Base-by-base conservation (phyloP, 2,113 vertebrate species). In the Todiramphus saurophagus region DNA sequence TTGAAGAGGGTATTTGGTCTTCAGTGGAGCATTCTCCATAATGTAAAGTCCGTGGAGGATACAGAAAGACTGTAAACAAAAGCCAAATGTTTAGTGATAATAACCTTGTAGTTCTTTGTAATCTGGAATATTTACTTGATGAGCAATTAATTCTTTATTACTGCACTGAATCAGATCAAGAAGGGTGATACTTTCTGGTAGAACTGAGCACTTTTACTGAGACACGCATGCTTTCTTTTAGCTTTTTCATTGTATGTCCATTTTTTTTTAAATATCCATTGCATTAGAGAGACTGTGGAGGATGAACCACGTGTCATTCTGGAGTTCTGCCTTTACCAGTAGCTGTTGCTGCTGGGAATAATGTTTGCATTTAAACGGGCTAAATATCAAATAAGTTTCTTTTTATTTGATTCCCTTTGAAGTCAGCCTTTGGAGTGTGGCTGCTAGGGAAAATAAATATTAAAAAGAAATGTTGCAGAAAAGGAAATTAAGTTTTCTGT, bases 401-500 rank as follows among this genome's bases (percentile, higher is more conserved):
- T 84, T 74, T 87, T 70, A 37, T 76, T 90, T 64, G 24, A 41
- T 69, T 90, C 30, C 82, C 78, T 84, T 91, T 84, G 85, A 94
- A 96, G 90, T 62, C 63, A 55, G 81, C 23, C 50, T 87, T 85
- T 80, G 70, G 81, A 93, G 59, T 59, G 46, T 66, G 50, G 67
- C 90, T 95, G 78, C 48, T 74, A 59, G 37, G 50, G 75, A 91
- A 90, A 88, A 66, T 39, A 85, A 76, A 94, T 91, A 69, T 70
- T 86, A 70, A 88, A 91, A 93, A 46, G 81, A 89, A 86, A 75
- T 28, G 8, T 41, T 75, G 44, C 89, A 93, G 89, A 37, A 87
- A 94, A 93, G 79, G 92, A 90, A 94, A 92, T 92, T 4, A 88
- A 70, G 88, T 95, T 90, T 88, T 88, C 88, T 90, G 55, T 0